Base-by-base conservation (phyloP, 1,140 invertebrate species). In the Drosophila triauraria region DNA sequence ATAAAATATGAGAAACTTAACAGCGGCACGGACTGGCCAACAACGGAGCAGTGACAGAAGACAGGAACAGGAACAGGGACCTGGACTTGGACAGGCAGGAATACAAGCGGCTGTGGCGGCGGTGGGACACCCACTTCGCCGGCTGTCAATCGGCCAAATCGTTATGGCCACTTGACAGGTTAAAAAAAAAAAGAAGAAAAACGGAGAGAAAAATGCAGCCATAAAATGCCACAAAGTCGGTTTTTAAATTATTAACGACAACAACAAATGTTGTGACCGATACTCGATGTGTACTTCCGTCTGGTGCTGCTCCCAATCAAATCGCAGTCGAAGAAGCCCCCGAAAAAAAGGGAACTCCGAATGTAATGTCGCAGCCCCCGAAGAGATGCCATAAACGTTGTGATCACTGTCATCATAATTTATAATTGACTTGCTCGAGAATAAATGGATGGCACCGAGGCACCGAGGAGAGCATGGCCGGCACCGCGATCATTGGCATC, bases 1-100 rank as follows among this genome's bases (percentile, higher is more conserved):
- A 85, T 85, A 86, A 86, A 86, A 86, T 86, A 86, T 86, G 82
- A 86, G 78, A 86, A 82, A 86, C 82, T 82, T 86, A 82, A 79
- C 81, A 83, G 79, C 75, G 50, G 57, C 80, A 78, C 67, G 68
- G 75, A 82, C 75, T 72, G 81, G 71, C 76, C 51, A 75, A 74
- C 80, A 69, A 71, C 68, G 60, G 65, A 74, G 50, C 56, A 58
- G 78, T 48, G 50, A 38, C 44, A 35, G 58, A 27, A 23, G 20
- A 65, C 23, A 47, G 17, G 50, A 51, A 69, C 63, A 62, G 48
- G 54, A 48, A 53, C 38, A 58, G 40, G 44, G 54, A 35, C 32
- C 32, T 35, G 32, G 25, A 30, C 48, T 13, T 10, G 3, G 8
- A 50, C 35, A 53, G 80, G 76, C 79, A 82, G 70, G 62, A 54